Percentiles rank a stretch among this genome's conserved stretches.
phyloP scores from a whole-genome alignment of 2,113 vertebrate species.

The Hemibagrus wyckioides region DNA sequence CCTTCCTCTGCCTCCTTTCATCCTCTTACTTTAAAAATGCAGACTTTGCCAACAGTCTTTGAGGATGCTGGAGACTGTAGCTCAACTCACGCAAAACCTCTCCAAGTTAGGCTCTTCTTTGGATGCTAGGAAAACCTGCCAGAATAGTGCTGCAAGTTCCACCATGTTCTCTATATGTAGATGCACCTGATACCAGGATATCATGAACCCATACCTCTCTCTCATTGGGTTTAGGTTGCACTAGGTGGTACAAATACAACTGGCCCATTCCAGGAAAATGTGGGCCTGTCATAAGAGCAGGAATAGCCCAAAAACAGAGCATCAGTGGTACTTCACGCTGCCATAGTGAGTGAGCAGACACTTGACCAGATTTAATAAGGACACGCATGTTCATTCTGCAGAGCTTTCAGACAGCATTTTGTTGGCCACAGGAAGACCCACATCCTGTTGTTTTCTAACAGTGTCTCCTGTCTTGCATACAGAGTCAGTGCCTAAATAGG shows the following conservation, averaged over 20 bases:
- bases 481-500: not conserved
- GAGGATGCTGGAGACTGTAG: not conserved
- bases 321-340: too few relatives aligned
- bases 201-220: not conserved
- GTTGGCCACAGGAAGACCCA: not conserved
- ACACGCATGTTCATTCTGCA: too few relatives aligned
- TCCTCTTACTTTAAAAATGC: not conserved
- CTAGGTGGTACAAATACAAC: not conserved
- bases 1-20: not conserved
- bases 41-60: not conserved
- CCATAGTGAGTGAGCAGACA: not conserved
- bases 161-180: not conserved
- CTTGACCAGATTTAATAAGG: too few relatives aligned
- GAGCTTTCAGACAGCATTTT: too few relatives aligned
- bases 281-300: too few relatives aligned
- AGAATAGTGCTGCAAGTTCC: too few relatives aligned
- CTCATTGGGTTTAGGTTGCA: not conserved
- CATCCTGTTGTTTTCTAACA: not conserved
- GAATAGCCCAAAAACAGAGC: too few relatives aligned
- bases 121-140: not conserved
- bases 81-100: not conserved
- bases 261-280: not conserved
- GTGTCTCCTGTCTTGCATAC: not conserved
- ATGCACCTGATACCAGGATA: not conserved
- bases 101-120: not conserved